Conservation (phyloP, 2,113 vertebrate genomes). For the Trichechus manatus region DNA sequence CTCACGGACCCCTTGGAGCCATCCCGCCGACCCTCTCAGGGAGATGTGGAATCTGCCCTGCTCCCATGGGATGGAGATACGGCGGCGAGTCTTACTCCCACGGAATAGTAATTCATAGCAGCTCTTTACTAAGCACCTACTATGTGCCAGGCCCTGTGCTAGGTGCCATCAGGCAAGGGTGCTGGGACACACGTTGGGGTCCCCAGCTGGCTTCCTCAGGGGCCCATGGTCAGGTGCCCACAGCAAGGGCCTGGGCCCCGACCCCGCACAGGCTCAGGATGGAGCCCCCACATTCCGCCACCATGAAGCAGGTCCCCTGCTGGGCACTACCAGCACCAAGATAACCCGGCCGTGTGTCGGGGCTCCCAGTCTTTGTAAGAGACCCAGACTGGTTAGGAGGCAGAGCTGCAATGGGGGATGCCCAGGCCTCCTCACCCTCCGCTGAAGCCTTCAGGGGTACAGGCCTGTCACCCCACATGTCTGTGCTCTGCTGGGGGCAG, state of each 20-base stretch:
- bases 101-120: too few relatives aligned
- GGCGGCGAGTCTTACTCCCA: accelerated
- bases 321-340: background rate
- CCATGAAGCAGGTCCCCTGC: background rate
- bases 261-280: background rate
- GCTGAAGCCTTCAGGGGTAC: background rate
- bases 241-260: background rate
- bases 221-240: accelerated
- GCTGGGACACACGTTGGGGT: background rate
- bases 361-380: background rate
- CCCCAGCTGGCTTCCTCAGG: background rate
- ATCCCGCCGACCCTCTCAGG: accelerated
- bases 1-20: accelerated
- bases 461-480: background rate
- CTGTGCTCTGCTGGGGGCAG: background rate
- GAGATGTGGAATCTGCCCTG: background rate
- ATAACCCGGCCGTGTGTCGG: too few relatives aligned
- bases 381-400: background rate
- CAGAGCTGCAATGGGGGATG: background rate
- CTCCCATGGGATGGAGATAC: background rate
- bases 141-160: background rate
- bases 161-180: background rate
- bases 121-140: background rate
- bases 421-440: too few relatives aligned
- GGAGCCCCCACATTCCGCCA: background rate